Conservation (phyloP, 2,888 invertebrate species). For the Odontomyia ornata region DNA sequence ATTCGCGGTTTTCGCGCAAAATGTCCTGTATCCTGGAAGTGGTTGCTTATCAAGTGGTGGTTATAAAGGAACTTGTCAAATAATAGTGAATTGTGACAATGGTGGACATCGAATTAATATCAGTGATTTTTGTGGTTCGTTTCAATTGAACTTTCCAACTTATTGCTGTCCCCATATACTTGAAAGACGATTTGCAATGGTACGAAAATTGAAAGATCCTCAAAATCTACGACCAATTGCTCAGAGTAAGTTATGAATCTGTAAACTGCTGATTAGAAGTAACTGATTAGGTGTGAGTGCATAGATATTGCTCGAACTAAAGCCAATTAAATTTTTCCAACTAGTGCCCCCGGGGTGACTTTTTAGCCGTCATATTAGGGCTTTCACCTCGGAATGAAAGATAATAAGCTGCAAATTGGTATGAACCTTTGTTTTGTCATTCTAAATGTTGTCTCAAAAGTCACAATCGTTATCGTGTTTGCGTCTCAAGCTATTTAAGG, state of each 20-base stretch:
- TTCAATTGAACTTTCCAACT: neutral
- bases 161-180: slow-evolving; percentile 11
- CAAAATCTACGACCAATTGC: neutral
- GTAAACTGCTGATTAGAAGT: neutral
- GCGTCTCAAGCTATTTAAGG: too few species aligned
- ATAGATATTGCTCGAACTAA: too few species aligned
- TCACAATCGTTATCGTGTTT: too few species aligned
- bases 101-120: neutral
- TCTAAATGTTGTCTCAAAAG: too few species aligned
- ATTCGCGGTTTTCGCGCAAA: neutral
- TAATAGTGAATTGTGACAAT: neutral
- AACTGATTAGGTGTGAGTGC: too few species aligned
- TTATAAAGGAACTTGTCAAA: neutral
- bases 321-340: too few species aligned
- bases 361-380: too few species aligned
- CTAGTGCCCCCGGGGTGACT: too few species aligned
- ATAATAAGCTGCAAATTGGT: too few species aligned
- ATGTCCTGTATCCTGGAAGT: neutral
- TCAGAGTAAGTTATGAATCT: neutral
- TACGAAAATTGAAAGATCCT: neutral
- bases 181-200: neutral
- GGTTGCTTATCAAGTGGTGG: slow-evolving; percentile 8
- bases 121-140: slow-evolving; percentile 6
- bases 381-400: too few species aligned
- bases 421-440: too few species aligned